A percentile compares a stretch with the other conserved stretches of the same genome.
Evolutionary conservation across 2,113 vertebrate species (phyloP).

Genomic region (Mustela nigripes): DNA sequence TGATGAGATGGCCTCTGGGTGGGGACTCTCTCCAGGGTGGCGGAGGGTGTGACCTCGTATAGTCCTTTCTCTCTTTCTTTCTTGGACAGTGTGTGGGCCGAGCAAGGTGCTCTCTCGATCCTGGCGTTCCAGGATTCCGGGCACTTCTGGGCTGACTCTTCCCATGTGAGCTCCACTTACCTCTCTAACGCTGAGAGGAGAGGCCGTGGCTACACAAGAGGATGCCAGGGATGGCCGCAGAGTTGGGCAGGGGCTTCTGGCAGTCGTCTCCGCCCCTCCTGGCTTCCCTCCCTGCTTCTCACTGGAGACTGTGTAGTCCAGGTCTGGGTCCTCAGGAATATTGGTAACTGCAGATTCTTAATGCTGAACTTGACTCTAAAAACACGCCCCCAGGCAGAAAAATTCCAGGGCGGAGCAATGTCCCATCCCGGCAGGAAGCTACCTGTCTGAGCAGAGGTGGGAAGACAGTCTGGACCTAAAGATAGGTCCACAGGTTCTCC

Average conservation of each 20-base stretch:
- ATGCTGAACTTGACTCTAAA: not conserved
- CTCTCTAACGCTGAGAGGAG: not conserved
- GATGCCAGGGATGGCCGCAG: not conserved
- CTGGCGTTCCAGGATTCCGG: not conserved
- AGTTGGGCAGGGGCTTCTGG: not conserved
- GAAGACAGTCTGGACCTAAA: not conserved
- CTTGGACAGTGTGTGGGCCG: not conserved
- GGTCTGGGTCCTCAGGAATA: constrained; percentile 29
- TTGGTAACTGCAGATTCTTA: constrained; percentile 4
- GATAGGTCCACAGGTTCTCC: not conserved
- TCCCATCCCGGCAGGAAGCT: constrained; percentile 34
- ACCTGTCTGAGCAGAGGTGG: not conserved
- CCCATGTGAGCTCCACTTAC: accelerated
- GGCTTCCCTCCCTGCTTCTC: not conserved
- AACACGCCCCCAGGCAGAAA: not conserved
- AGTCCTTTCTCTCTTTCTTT: not conserved
- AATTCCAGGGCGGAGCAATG: constrained; percentile 2
- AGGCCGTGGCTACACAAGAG: not conserved
- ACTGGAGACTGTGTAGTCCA: not conserved
- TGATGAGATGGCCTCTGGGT: not conserved
- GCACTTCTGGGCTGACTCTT: not conserved
- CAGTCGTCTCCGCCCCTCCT: not conserved
- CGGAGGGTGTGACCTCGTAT: not conserved
- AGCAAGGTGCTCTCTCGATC: no score
- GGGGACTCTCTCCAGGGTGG: accelerated